Conservation (phyloP, 1,140 invertebrate species). For the Brachionus paranguensis region DNA sequence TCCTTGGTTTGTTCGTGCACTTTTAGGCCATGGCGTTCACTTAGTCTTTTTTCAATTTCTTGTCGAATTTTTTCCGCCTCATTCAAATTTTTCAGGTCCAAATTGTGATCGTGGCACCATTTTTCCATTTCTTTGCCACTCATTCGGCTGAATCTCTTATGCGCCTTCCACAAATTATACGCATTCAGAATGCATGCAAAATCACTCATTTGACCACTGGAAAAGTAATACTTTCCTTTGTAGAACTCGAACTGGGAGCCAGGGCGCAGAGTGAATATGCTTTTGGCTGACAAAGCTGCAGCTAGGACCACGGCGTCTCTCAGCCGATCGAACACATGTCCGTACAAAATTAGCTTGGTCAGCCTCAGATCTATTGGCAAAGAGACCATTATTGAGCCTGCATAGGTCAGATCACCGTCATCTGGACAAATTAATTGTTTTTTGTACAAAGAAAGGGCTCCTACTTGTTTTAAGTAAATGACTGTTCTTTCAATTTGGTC, state of each 20-base stretch:
- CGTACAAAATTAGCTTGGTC: constrained; percentile 77
- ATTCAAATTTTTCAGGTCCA: background rate
- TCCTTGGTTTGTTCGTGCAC: background rate
- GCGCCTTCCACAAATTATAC: constrained; percentile 12
- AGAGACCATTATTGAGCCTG: constrained; percentile 73
- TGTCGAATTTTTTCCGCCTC: background rate
- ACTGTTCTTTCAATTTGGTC: constrained; percentile 73
- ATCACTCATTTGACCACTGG: constrained; percentile 7
- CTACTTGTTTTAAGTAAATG: constrained; percentile 75
- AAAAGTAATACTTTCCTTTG: background rate
- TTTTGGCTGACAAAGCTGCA: constrained; percentile 64
- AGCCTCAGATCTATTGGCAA: constrained; percentile 76
- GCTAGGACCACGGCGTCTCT: constrained; percentile 53
- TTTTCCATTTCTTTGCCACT: background rate
- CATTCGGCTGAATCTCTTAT: background rate
- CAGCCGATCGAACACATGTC: constrained; percentile 72
- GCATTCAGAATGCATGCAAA: constrained; percentile 23
- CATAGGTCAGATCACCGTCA: constrained; percentile 80
- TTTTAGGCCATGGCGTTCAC: background rate
- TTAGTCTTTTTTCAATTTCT: background rate
- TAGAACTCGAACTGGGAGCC: background rate
- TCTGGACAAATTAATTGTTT: background rate
- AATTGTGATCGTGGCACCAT: background rate
- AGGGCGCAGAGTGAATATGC: background rate
- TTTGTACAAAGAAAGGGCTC: constrained; percentile 32